Percentiles rank a stretch among this genome's conserved stretches.
Evolutionary conservation across 1,140 invertebrate species (phyloP).

Genomic region (Danaus melanippus): DNA sequence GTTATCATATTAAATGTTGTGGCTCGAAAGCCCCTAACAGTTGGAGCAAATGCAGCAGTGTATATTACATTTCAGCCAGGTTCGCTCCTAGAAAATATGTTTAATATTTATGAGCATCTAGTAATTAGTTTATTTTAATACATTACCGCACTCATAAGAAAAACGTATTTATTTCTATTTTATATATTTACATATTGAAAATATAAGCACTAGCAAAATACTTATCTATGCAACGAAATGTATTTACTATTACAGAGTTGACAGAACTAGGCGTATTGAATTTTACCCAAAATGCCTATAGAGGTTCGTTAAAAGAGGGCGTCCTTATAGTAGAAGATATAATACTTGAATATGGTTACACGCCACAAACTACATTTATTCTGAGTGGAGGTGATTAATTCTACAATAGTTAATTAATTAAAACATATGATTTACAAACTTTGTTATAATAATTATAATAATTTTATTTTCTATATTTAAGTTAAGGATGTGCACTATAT

Average conservation of each 20-base stretch:
- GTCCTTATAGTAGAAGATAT: slow-evolving; percentile 28
- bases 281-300: slow-evolving; percentile 38
- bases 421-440: not conserved
- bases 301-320: slow-evolving; percentile 27
- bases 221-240: too few species aligned
- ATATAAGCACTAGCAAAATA: too few species aligned
- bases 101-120: too few species aligned
- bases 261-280: slow-evolving; percentile 29
- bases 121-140: too few species aligned
- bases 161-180: too few species aligned
- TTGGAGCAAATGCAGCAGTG: slow-evolving; percentile 38
- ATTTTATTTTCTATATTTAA: too few species aligned
- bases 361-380: slow-evolving; percentile 23
- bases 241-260: slow-evolving; percentile 32
- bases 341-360: slow-evolving; percentile 27
- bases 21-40: slow-evolving; percentile 36
- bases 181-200: too few species aligned
- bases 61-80: slow-evolving; percentile 37
- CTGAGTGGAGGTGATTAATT: slow-evolving; percentile 30
- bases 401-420: slow-evolving; percentile 3
- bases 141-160: too few species aligned
- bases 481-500: too few species aligned
- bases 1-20: slow-evolving; percentile 36
- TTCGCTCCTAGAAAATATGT: slow-evolving; percentile 1
- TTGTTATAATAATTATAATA: too few species aligned